Conservation (phyloP, 2,113 vertebrate species). For the Antechinus stuartii region DNA sequence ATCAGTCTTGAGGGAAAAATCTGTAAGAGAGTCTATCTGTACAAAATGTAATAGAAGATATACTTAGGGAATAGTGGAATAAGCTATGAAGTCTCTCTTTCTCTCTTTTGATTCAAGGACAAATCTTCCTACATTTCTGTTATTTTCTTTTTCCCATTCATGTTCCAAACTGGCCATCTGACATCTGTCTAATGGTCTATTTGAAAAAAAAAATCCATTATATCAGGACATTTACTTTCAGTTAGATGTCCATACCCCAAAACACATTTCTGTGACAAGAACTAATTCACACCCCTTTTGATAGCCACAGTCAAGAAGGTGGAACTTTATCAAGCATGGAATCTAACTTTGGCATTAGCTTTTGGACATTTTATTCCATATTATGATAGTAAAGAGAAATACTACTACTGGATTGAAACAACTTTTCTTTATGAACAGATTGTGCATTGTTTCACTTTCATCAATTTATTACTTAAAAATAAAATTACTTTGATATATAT, state of each 20-base stretch:
- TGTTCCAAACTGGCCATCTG: background rate
- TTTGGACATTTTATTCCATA: background rate
- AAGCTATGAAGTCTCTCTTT: background rate
- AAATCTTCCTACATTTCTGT: background rate
- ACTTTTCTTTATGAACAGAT: background rate
- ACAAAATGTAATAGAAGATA: constrained; percentile 7
- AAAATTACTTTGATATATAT: constrained; percentile 1
- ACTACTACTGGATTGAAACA: background rate
- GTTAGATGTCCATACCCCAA: background rate
- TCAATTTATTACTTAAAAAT: background rate
- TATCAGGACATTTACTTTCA: background rate
- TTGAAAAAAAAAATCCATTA: constrained; percentile 9
- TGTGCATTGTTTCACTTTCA: background rate
- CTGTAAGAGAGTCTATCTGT: background rate
- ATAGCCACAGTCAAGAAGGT: background rate
- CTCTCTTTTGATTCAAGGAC: constrained; percentile 13
- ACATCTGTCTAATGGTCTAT: background rate
- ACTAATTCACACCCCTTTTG: background rate
- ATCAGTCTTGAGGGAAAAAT: constrained; percentile 53
- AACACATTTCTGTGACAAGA: background rate
- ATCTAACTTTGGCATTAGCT: background rate
- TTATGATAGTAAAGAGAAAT: background rate
- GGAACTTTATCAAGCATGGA: background rate
- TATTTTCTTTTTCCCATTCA: background rate
- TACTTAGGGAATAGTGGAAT: background rate